Base-by-base conservation (phyloP, 2,113 vertebrate species). In the Sorex fumeus region DNA sequence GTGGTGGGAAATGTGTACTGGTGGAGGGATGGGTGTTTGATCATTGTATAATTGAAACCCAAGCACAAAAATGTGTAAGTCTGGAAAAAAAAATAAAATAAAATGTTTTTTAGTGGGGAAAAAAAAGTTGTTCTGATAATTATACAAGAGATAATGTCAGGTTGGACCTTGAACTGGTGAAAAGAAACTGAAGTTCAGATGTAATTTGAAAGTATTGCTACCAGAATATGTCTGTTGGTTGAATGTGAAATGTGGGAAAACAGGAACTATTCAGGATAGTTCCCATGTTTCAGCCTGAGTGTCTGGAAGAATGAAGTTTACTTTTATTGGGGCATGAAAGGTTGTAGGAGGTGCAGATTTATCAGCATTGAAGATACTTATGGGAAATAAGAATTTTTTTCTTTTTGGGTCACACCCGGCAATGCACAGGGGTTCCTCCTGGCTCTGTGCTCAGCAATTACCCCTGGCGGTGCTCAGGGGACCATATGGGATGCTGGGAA, bases 131-230 rank as follows among this genome's bases (percentile, higher is more conserved):
- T n/a, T n/a, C n/a, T n/a, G n/a, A n/a, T n/a, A n/a, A n/a, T n/a
- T n/a, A n/a, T 50, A 50, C 47, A 50, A 50, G 27, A 66, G 64
- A 81, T 80, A 53, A 8, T 77, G 30, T 7, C 76, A n/a, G 21
- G 12, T 67, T 79, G n/a, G 72, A 9, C 23, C 30, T 64, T 83
- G 43, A 82, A 77, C 77, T 86, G 64, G 45, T 69, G 70, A 82
- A 64, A 75, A 78, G 21, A 36, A 57, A 3, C 9, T 50, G 23
- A 50, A 77, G 27, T 72, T 28, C 13, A 11, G 62, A 28, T 82
- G 25, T 15, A 81, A 82, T 76, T 57, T 93, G 76, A 86, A 91
- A 45, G 7, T 89, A 13, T 78, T 87, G 57, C 28, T 27, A 16
- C 50, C 32, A 70, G n/a, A 34, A 47, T 86, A 2, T 83, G 28